Base-by-base conservation (phyloP, 2,797 vertebrate species). In the Argya squamiceps region DNA sequence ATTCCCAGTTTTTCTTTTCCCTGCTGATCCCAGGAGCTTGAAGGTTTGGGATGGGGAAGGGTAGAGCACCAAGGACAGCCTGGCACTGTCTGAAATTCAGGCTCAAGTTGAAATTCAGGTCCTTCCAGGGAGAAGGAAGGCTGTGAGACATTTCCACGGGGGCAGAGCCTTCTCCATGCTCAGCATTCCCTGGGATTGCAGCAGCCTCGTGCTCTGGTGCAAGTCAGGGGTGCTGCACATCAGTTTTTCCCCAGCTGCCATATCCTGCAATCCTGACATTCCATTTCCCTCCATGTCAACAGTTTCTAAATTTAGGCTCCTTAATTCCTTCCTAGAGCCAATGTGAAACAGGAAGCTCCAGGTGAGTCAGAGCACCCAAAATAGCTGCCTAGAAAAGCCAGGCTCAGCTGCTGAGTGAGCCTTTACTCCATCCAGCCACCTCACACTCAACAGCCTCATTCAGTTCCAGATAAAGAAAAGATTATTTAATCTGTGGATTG, bases 251-350 rank as follows among this genome's bases (percentile, higher is more conserved):
- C 77, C 73, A 24, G 63, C 30, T 79, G 56, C 29, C 56, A 19
- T 84, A 68, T 71, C 69, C 79, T 70, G 53, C 46, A 52, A 14
- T 71, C 58, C 32, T 88, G n/a, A 36, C 62, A 78, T 92, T 83
- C 58, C 60, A 43, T 77, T 93, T 91, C 82, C 91, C 36, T 83
- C 85, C 76, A 1, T 56, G 64, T 77, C 62, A 79, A 19, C 87
- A 78, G n/a, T 53, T 22, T 46, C 94, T 95, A 95, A 92, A 94
- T 94, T 92, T 96, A 95, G 82, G 34, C 13, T 83, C 36, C 13
- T 4, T 49, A 10, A 91, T 89, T 87, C 59, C 18, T n/a, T 83
- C 39, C 58, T 5, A 26, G 46, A 89, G 71, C 19, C n/a, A 13
- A 1, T 2, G 30, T 85, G 79, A 94, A 80, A 73, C 82, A 94